phyloP scores from a whole-genome alignment of 2,113 vertebrate genomes.

The Tretioscincus oriximinensis region DNA sequence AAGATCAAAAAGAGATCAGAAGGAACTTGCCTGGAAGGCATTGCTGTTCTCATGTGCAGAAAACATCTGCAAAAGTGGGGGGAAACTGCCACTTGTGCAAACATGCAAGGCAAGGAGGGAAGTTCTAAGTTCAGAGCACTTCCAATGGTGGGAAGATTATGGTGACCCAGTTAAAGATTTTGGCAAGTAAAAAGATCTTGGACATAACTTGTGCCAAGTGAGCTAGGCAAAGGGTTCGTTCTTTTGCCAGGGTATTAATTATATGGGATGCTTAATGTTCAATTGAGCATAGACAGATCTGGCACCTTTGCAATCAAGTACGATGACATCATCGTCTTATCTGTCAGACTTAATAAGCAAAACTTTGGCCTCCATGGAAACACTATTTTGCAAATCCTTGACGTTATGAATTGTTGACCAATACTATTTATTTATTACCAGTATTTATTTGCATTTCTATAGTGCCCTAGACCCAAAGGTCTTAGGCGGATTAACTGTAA shows the following conservation, averaged over 20 bases:
- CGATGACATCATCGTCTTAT: no score
- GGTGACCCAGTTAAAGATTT: neutral
- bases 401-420: no score
- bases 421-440: no score
- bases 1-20: neutral
- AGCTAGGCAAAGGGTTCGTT: neutral
- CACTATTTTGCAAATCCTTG: no score
- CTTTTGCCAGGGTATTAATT: neutral
- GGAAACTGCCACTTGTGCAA: neutral
- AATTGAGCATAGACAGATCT: no score
- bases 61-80: neutral
- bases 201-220: neutral
- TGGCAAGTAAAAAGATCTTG: neutral
- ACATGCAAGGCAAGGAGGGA: neutral
- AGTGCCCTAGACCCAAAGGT: no score
- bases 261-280: neutral
- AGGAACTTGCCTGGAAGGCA: conserved; percentile 16
- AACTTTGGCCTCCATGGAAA: no score
- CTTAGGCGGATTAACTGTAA: no score
- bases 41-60: neutral
- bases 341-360: no score
- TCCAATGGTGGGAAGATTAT: neutral
- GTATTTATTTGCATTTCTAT: no score
- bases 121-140: neutral
- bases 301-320: no score